Base-by-base conservation (phyloP, 2,113 vertebrate species). In the Melanostigma gelatinosum region DNA sequence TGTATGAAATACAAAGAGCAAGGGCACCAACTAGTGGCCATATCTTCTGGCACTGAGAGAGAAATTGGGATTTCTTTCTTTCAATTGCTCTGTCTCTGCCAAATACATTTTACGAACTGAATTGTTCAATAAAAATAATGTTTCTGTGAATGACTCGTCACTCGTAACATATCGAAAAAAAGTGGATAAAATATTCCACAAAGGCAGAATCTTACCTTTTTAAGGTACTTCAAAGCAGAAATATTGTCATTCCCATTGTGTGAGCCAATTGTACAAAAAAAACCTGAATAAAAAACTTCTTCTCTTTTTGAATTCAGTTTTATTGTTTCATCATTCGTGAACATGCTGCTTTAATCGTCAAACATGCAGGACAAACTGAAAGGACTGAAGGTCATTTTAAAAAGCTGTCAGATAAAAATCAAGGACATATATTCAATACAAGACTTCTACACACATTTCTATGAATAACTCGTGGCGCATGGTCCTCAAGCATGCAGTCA, bases 21-120 rank as follows among this genome's bases (percentile, higher is more conserved):
- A 89, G 66, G 60, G 86, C 91, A 67, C 90, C 77, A 76, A 61
- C 92, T 93, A 90, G 89, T 87, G 90, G 89, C 8, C 29, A 58
- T 1, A 60, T 75, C 1, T 68, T 40, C 50, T 0, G 29, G 22
- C 3, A 77, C 20, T 22, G 38, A 1, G 1, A 18, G 6, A 27
- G 3, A 24, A 66, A 29, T 66, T 11, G 10, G 34, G 15, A 32
- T 67, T 22, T 46, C 1, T 67, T 4, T 29, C 9, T 58, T 15
- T 44, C 2, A 15, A 0, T 36, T 32, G 24, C 42, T 38, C 10
- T 57, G 16, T 32, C n/a, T 29, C 9, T 22, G 42, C 9, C 8
- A 38, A 12, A 52, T 22, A 16, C 4, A 38, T 38, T 34, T 2
- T 3, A 15, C 5, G 0, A 12, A 6, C 16, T 57, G 24, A n/a